Evolutionary conservation across 2,797 vertebrate species (phyloP), one percentile per base, ranked within the genome.

Genomic region (Sorex maritimensis): DNA sequence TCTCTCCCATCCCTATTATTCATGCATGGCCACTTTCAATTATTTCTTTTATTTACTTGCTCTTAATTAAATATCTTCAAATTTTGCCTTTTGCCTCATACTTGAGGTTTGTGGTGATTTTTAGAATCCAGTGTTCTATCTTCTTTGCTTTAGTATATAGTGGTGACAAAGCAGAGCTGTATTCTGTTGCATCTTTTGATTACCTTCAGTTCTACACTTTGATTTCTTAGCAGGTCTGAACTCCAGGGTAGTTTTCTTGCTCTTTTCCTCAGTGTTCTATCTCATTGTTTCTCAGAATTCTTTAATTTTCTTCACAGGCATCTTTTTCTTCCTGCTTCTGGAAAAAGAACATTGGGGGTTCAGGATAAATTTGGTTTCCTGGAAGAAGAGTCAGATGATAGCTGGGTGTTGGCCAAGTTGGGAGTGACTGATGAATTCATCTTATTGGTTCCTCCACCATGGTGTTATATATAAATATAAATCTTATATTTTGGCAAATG

Each of bases 181-280:
- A 26, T 86, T 38, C 75, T 19, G 23, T 86, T 72, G 71, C n/a
- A 34, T 71, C 1, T 26, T 91, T 49, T 63, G n/a, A 38, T 85
- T 24, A 41, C n/a, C 44, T 61, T 71, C 79, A 23, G 69, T 85
- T 71, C 17, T 85, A 65, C 41, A 72, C 15, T 63, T 85, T 7
- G 28, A 1, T 72, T 91, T 63, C 23, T 79, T 38, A 85, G 74
- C 24, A 72, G 41, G 13, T 72, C 26, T 63, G 34, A 85, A 71
- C 82, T 85, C 81, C 2, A 49, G 65, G 79, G 23, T 72, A 49
- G 11, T 21, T 46, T 73, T 72, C 28, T 55, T 55, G 52, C 11
- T 10, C 24, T 71, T 79, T 91, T 91, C 81, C 85, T 11, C 17
- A 85, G 28, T n/a, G 28, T 72, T 24, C n/a, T 72, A 71, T 63